Evolutionary conservation across 2,888 invertebrate genomes (phyloP).

Genomic region (Bombyx huttoni): DNA sequence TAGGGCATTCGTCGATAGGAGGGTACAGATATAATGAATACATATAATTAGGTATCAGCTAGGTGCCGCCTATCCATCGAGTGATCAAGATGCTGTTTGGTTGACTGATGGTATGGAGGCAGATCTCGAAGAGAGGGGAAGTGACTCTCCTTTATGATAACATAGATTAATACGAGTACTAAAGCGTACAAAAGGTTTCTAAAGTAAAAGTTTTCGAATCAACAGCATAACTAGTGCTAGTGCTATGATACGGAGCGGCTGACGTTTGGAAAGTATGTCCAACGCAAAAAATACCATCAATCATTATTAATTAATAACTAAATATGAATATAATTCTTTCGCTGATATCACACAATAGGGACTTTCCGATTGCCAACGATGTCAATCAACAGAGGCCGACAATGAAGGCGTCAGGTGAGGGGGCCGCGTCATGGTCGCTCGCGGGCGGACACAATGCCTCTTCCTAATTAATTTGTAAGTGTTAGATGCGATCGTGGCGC

Average conservation of each 20-base stretch:
- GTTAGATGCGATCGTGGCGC: slow-evolving; percentile 17
- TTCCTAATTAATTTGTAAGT: slow-evolving; percentile 32
- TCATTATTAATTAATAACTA: neutral
- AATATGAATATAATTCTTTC: neutral
- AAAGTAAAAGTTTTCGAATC: too few relatives aligned
- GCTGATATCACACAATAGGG: neutral
- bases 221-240: too few relatives aligned
- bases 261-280: neutral
- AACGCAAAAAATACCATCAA: neutral
- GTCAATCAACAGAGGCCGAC: slow-evolving; percentile 1
- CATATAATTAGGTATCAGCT: too few relatives aligned
- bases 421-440: neutral
- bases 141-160: too few relatives aligned
- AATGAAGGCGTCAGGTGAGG: neutral
- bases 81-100: too few relatives aligned
- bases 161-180: too few relatives aligned
- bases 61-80: too few relatives aligned
- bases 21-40: too few relatives aligned
- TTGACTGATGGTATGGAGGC: too few relatives aligned
- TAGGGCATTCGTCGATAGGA: too few relatives aligned
- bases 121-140: too few relatives aligned
- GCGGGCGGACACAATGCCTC: slow-evolving; percentile 4
- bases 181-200: too few relatives aligned
- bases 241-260: neutral
- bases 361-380: neutral